Evolutionary conservation across 2,797 vertebrate genomes (phyloP).

Genomic region (Cyprinella venusta): DNA sequence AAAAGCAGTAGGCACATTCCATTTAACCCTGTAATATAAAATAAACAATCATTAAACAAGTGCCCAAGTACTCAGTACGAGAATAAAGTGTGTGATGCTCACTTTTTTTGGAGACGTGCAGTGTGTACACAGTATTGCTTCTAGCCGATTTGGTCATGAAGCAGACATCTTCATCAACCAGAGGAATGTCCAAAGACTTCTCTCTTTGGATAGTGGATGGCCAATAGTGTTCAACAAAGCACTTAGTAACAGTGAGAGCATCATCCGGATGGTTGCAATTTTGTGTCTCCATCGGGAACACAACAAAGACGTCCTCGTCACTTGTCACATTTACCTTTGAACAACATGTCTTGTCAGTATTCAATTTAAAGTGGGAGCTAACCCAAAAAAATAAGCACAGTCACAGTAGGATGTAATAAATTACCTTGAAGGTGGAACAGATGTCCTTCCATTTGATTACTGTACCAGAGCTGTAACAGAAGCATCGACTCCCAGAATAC

Average conservation of each 20-base stretch:
- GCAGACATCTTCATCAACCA: constrained; percentile 61
- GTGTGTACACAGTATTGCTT: constrained; percentile 56
- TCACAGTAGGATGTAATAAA: neutral
- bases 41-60: neutral
- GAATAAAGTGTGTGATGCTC: constrained; percentile 20
- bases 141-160: constrained; percentile 60
- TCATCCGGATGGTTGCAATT: constrained; percentile 46
- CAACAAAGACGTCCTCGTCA: constrained; percentile 43
- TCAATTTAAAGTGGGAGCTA: neutral
- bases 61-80: neutral
- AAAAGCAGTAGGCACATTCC: constrained; percentile 60
- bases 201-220: constrained; percentile 47
- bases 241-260: constrained; percentile 35
- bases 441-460: constrained; percentile 66
- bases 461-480: constrained; percentile 63
- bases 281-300: constrained; percentile 58
- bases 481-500: constrained; percentile 63
- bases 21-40: constrained; percentile 60
- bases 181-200: constrained; percentile 58
- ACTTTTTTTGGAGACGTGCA: constrained; percentile 64
- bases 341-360: neutral
- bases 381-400: neutral
- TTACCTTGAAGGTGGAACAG: constrained; percentile 68
- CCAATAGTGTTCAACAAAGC: constrained; percentile 62
- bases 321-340: constrained; percentile 58